These are phyloP conservation scores for Atta colombica DNA, from an alignment of 1,140 invertebrate genomes.

Conservation along the genomic window DNA sequence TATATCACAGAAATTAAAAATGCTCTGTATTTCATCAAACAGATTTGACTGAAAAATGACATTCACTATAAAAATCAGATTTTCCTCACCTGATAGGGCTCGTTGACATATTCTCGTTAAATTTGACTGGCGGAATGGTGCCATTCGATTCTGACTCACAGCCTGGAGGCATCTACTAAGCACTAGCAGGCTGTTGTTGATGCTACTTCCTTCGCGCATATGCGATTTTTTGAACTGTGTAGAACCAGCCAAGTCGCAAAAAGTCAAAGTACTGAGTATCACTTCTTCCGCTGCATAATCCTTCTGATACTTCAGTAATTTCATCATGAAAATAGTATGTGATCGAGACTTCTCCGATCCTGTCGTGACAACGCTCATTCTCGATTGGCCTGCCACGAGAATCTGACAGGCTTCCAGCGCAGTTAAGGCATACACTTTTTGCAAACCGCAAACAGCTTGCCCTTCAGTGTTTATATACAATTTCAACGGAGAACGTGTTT, in stretches of 20 bases:
- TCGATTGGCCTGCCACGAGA: conserved; percentile 91
- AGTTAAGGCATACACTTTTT: conserved; percentile 90
- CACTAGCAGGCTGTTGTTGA: conserved; percentile 95
- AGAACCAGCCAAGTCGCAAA: conserved; percentile 96
- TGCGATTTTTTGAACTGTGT: conserved; percentile 92
- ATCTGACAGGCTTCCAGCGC: conserved; percentile 93
- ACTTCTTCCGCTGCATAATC: conserved; percentile 72
- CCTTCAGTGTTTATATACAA: conserved; percentile 89
- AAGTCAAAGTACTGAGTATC: conserved; percentile 87
- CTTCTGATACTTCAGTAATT: conserved; percentile 87
- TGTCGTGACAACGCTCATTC: conserved; percentile 91
- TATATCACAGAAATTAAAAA: conserved; percentile 90
- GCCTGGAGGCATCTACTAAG: conserved; percentile 93
- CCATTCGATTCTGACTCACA: conserved; percentile 73
- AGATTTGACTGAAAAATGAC: conserved; percentile 89
- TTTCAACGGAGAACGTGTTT: conserved; percentile 85
- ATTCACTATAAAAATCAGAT: conserved; percentile 92
- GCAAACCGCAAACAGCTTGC: conserved; percentile 91
- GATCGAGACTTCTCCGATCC: conserved; percentile 94
- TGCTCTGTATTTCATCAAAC: conserved; percentile 92
- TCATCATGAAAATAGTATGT: conserved; percentile 94
- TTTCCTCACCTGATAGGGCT: conserved; percentile 88
- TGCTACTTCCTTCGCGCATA: conserved; percentile 93
- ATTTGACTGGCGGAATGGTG: conserved; percentile 91
- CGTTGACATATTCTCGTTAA: conserved; percentile 88